These are phyloP conservation scores for Toxotes jaculatrix DNA, from an alignment of 2,113 vertebrate species.

Conservation along the genomic window DNA sequence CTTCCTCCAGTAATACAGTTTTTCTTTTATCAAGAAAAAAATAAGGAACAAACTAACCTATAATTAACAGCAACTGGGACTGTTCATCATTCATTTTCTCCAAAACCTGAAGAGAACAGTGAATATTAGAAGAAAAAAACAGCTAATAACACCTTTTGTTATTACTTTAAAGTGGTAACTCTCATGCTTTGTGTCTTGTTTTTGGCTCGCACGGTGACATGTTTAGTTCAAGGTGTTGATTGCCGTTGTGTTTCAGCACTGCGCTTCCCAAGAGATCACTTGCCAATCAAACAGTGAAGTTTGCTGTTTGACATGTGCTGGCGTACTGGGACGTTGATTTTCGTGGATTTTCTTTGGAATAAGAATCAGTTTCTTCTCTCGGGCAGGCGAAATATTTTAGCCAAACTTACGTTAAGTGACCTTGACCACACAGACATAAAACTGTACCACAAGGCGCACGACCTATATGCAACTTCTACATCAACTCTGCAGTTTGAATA, in stretches of 20 bases:
- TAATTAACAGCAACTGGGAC: constrained; percentile 10
- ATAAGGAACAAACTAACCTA: neutral
- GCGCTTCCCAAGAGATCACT: neutral
- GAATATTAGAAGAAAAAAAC: constrained; percentile 27
- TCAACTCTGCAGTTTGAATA: constrained; percentile 4
- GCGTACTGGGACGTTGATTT: neutral
- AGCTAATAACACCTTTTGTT: constrained; percentile 27
- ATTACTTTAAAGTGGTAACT: constrained; percentile 28
- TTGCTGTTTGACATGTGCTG: neutral
- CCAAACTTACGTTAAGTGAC: neutral
- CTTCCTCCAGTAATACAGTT: neutral
- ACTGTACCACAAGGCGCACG: neutral
- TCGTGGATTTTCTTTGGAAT: neutral
- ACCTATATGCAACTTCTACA: constrained; percentile 1
- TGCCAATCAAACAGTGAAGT: constrained; percentile 32
- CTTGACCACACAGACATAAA: neutral
- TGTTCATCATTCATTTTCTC: constrained; percentile 4
- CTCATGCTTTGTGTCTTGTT: constrained; percentile 32
- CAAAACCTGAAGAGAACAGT: constrained; percentile 10
- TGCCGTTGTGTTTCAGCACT: constrained; percentile 21
- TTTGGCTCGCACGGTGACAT: neutral
- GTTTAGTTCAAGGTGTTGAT: constrained; percentile 53
- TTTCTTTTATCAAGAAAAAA: neutral
- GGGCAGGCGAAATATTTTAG: neutral
- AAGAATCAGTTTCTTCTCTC: neutral